Percentiles rank a stretch among this genome's conserved stretches.
Evolutionary conservation across 2,888 invertebrate species (phyloP).

Genomic region (Liodrosophila aerea): DNA sequence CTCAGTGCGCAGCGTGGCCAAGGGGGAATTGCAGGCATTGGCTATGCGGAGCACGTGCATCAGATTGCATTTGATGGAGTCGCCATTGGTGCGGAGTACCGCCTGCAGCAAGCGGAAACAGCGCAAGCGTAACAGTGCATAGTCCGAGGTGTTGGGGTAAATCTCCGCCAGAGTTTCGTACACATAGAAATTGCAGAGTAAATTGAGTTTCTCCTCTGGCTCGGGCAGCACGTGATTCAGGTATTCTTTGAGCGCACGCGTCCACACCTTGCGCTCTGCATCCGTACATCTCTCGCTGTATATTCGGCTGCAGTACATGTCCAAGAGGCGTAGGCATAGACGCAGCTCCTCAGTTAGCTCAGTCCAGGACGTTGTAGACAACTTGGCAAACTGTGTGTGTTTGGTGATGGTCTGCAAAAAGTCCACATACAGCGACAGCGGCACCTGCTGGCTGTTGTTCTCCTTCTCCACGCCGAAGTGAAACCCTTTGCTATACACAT

Average conservation of each 20-base stretch:
- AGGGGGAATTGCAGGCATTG: slow-evolving; percentile 84
- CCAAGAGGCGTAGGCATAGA: slow-evolving; percentile 64
- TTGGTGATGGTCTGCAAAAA: slow-evolving; percentile 84
- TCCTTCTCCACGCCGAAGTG: slow-evolving; percentile 37
- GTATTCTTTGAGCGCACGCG: slow-evolving; percentile 80
- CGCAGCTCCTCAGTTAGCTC: slow-evolving; percentile 37
- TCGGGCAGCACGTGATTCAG: slow-evolving; percentile 83
- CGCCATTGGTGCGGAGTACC: slow-evolving; percentile 33
- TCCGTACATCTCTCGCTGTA: slow-evolving; percentile 36
- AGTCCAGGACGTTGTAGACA: slow-evolving; percentile 74
- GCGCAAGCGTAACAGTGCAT: slow-evolving; percentile 84
- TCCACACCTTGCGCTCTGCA: slow-evolving; percentile 63
- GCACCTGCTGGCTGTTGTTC: slow-evolving; percentile 79
- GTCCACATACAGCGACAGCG: slow-evolving; percentile 84
- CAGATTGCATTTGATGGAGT: slow-evolving; percentile 42
- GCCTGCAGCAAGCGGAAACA: slow-evolving; percentile 81
- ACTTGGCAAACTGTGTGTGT: slow-evolving; percentile 80
- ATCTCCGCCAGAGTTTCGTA: slow-evolving; percentile 47
- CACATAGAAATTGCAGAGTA: slow-evolving; percentile 85
- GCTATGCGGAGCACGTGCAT: slow-evolving; percentile 72
- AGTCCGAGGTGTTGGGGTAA: slow-evolving; percentile 69
- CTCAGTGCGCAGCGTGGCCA: slow-evolving; percentile 84
- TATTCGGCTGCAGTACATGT: slow-evolving; percentile 47
- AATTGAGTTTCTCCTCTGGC: slow-evolving; percentile 83
- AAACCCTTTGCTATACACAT: slow-evolving; percentile 48